These are phyloP conservation scores for Coptodon bakossiorum DNA, from an alignment of 2,113 vertebrate genomes.

Conservation along the genomic window DNA sequence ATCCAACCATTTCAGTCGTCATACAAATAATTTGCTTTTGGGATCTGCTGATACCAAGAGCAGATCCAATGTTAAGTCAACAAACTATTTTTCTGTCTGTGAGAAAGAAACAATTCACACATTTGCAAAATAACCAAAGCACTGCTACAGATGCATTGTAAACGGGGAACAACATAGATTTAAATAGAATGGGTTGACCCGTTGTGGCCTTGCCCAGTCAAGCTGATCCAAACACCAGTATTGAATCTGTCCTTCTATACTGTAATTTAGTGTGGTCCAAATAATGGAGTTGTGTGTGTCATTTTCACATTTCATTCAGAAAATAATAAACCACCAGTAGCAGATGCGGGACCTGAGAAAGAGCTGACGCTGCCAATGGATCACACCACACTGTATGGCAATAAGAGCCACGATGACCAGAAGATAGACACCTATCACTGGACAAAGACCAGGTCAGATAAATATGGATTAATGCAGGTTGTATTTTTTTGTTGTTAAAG, in stretches of 20 bases:
- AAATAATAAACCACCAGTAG: conserved; percentile 92
- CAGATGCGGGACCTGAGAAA: conserved; percentile 94
- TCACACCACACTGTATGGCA: conserved; percentile 89
- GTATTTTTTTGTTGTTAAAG: background rate
- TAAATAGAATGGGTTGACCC: background rate
- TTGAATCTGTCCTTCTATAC: background rate
- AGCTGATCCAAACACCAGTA: background rate
- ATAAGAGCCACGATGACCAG: conserved; percentile 93
- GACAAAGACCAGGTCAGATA: conserved; percentile 84
- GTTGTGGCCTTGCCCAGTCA: background rate
- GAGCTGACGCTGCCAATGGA: conserved; percentile 93
- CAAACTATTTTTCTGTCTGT: background rate
- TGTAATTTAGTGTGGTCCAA: background rate
- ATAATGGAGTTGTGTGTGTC: background rate
- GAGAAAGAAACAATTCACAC: background rate
- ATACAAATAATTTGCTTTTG: background rate
- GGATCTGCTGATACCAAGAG: background rate
- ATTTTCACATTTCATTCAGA: conserved; percentile 64
- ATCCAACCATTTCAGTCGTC: background rate
- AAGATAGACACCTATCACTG: conserved; percentile 87
- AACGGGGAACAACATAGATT: background rate
- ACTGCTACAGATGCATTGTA: background rate
- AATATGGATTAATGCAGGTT: background rate
- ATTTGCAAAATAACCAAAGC: background rate
- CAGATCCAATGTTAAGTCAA: background rate